Evolutionary conservation across 1,140 invertebrate species (phyloP), one percentile per base, ranked within the genome.

Genomic region (Limonius californicus): DNA sequence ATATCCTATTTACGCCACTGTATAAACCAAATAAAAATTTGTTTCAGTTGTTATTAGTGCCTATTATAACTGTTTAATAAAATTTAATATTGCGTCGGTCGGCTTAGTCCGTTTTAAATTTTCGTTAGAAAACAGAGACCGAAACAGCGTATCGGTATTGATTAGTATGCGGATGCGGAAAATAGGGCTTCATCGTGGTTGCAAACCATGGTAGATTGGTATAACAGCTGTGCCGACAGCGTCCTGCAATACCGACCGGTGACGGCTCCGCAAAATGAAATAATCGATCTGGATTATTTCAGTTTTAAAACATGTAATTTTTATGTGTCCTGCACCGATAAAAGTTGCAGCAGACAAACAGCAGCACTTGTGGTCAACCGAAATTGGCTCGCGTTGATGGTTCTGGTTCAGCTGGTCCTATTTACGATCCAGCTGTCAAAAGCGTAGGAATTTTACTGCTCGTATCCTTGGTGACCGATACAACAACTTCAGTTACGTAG

Each of bases 381-480:
- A 18, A 50, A 18, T 21, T 19, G 19, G 19, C 8, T 18, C 19
- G 20, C 11, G 45, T 50, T 4, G 16, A 21, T 19, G 20, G 2
- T 14, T 18, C 15, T 19, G n/a, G 18, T 11, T 15, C 7, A 18
- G 3, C 35, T 39, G 35, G 7, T 12, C n/a, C 35, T 14, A 12
- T 39, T 11, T 11, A 39, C 2, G 35, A 39, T 4, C 45, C 45
- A 50, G 45, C 45, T 50, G 66, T 68, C 73, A 72, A 74, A 73
- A 69, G 61, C 56, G 55, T 59, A 62, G 64, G 68, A 69, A 68
- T 68, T 64, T 72, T 67, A 69, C 8, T 50, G 64, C 45, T 70
- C 71, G 74, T 75, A 76, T 76, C 74, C 74, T 76, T 76, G 74
- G 75, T 66, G 73, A 76, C 75, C 72, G 68, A 74, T 73, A 75